A percentile compares a stretch with the other conserved stretches of the same genome.
These are phyloP conservation scores for Margarornis squamiger DNA, from an alignment of 2,797 vertebrate species.

Conservation along the genomic window DNA sequence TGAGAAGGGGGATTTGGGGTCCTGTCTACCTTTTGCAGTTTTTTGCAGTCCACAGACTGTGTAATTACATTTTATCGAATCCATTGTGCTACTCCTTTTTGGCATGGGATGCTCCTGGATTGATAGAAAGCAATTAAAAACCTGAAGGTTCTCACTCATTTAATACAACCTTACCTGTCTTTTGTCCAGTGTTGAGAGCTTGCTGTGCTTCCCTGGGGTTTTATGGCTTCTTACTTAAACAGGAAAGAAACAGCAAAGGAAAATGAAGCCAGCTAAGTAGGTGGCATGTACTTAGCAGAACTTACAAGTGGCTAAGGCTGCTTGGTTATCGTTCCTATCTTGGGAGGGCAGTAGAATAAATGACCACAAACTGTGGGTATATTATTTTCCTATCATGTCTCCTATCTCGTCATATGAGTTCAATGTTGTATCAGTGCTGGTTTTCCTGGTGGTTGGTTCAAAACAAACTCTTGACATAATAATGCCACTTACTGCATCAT, in stretches of 20 bases:
- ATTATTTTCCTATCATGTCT: not conserved
- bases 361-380: not conserved
- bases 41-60: not conserved
- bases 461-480: not conserved
- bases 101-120: not conserved
- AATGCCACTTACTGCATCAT: not conserved
- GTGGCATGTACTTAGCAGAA: not conserved
- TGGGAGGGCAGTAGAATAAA: not conserved
- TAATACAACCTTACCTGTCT: not conserved
- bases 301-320: not conserved
- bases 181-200: not conserved
- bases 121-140: slow-evolving; percentile 16
- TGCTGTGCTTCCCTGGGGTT: not conserved
- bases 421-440: not conserved
- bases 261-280: not conserved
- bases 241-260: not conserved
- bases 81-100: not conserved
- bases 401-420: not conserved
- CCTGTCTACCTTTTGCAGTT: not conserved
- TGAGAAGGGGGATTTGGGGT: slow-evolving; percentile 8
- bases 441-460: not conserved
- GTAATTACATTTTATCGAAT: slow-evolving; percentile 4
- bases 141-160: not conserved
- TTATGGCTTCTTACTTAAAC: not conserved
- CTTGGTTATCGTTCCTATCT: not conserved